These are phyloP conservation scores for Cremastinae sp. DNA, from an alignment of 2,888 invertebrate genomes.

Conservation along the genomic window DNA sequence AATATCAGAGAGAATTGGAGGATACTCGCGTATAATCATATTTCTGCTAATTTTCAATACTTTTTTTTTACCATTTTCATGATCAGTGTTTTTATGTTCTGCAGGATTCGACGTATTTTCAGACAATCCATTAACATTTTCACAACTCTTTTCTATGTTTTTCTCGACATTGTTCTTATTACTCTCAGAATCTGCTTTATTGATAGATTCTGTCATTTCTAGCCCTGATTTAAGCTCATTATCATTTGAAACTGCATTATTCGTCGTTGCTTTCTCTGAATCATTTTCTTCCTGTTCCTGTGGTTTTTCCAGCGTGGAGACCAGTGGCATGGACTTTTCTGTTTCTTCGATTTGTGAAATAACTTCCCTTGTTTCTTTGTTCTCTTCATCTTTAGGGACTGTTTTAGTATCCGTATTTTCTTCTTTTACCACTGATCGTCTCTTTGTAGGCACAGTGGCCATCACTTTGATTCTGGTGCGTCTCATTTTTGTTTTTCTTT, in stretches of 20 bases:
- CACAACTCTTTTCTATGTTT: neutral
- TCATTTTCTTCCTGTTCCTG: neutral
- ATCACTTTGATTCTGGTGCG: conserved; percentile 87
- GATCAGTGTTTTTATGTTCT: too few species aligned
- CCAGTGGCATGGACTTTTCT: neutral
- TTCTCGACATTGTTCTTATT: neutral
- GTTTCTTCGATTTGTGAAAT: neutral
- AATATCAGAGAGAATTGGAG: too few species aligned
- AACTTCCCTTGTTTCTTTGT: conserved; percentile 20
- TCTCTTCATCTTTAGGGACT: conserved; percentile 17
- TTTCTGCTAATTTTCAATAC: too few species aligned
- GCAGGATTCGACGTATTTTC: too few species aligned
- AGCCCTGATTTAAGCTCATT: neutral
- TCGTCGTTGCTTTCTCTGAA: neutral
- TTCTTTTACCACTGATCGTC: conserved; percentile 70
- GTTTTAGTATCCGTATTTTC: conserved; percentile 35
- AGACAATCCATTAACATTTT: neutral
- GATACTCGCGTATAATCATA: conserved; percentile 27
- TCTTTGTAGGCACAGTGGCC: conserved; percentile 84
- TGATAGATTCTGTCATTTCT: neutral
- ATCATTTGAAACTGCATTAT: neutral
- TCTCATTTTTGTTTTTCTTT: conserved; percentile 44
- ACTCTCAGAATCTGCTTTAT: neutral
- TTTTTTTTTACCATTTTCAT: too few species aligned
- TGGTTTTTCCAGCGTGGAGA: neutral